Evolutionary conservation across 2,888 invertebrate species (phyloP).

Genomic region (Ormyrus nitidulus): DNA sequence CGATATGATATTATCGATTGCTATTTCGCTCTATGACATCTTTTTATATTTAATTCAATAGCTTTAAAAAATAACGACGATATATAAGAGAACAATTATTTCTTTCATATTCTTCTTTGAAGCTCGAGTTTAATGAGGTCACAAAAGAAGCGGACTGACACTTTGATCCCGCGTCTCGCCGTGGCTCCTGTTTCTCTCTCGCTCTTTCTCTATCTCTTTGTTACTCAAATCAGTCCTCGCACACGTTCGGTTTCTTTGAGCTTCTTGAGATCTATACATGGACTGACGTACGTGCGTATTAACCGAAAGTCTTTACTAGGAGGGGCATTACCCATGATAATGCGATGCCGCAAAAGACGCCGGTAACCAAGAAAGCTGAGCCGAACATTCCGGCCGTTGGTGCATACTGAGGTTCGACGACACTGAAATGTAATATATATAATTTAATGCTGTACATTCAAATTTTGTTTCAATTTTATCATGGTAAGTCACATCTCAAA

Average conservation of each 20-base stretch:
- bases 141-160: constrained; percentile 10
- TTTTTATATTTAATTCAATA: constrained; percentile 40
- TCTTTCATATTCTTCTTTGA: constrained; percentile 36
- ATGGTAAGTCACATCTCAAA: no score
- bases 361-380: constrained; percentile 92
- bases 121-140: constrained; percentile 51
- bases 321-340: constrained; percentile 84
- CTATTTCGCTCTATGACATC: constrained; percentile 1
- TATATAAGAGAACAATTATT: constrained; percentile 54
- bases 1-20: constrained; percentile 25
- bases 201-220: constrained; percentile 6
- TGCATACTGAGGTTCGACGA: constrained; percentile 88
- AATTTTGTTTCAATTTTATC: not conserved
- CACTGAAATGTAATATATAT: constrained; percentile 76
- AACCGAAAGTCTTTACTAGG: constrained; percentile 75
- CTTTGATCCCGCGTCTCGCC: constrained; percentile 4
- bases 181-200: not conserved
- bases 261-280: constrained; percentile 32
- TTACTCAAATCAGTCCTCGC: no score
- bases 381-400: constrained; percentile 97
- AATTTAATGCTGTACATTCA: constrained; percentile 62
- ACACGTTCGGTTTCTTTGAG: constrained; percentile 16
- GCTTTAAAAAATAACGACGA: constrained; percentile 58
- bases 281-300: constrained; percentile 27
- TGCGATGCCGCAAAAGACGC: constrained; percentile 89